Conservation (phyloP, 2,113 vertebrate genomes). For the Capreolus pygargus region DNA sequence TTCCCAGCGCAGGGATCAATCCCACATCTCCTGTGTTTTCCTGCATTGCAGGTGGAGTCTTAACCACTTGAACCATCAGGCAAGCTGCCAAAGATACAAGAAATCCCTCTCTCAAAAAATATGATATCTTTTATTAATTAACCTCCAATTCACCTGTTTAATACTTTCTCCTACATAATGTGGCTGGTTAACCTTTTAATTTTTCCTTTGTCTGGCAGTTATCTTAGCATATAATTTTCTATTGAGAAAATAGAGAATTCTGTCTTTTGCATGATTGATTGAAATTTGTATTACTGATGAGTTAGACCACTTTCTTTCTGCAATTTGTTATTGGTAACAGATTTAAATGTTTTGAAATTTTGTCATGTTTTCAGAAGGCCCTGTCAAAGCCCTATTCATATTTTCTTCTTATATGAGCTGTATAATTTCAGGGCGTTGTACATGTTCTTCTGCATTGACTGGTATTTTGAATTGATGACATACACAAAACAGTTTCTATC, state of each 20-base stretch:
- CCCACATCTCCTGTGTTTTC: background rate
- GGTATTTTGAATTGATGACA: background rate
- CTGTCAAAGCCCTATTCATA: background rate
- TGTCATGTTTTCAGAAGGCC: background rate
- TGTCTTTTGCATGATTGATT: background rate
- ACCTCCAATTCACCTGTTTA: background rate
- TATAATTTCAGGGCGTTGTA: background rate
- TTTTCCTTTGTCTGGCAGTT: background rate
- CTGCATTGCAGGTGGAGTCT: background rate
- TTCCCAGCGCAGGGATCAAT: background rate
- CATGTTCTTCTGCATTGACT: background rate
- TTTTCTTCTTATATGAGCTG: background rate
- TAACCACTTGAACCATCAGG: background rate
- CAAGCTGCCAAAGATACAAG: background rate
- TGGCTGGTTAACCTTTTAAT: background rate
- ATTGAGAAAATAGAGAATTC: background rate
- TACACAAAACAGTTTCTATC: background rate
- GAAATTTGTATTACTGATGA: background rate
- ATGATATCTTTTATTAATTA: background rate
- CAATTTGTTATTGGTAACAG: background rate
- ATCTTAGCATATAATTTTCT: background rate
- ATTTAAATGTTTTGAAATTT: background rate
- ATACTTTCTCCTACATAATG: background rate
- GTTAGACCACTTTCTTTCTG: background rate
- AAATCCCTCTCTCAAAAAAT: background rate